Percentiles rank a stretch among this genome's conserved stretches.
Evolutionary conservation across 1,140 invertebrate species (phyloP).

Genomic region (Anagrus nilaparvatae): DNA sequence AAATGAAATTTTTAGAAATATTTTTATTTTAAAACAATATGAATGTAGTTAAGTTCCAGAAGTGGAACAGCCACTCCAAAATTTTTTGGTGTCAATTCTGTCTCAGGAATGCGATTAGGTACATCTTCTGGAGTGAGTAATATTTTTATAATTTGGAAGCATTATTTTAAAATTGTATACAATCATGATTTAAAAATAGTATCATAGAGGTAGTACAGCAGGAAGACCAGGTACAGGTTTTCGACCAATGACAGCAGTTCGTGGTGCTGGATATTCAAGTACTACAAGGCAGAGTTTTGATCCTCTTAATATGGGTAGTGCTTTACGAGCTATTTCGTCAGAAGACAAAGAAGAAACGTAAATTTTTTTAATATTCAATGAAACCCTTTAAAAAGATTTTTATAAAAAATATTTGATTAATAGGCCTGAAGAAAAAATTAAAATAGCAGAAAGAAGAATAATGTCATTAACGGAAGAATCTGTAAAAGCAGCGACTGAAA

Average conservation of each 20-base stretch:
- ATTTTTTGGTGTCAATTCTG: constrained; percentile 34
- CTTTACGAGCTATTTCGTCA: constrained; percentile 41
- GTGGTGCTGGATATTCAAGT: constrained; percentile 88
- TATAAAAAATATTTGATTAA: constrained; percentile 7
- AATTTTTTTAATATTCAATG: constrained; percentile 21
- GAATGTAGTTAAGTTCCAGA: constrained; percentile 21
- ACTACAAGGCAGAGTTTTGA: constrained; percentile 60
- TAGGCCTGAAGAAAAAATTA: constrained; percentile 78
- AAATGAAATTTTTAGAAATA: constrained; percentile 1
- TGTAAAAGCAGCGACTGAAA: constrained; percentile 39
- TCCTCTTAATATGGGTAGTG: constrained; percentile 60
- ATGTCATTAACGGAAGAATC: constrained; percentile 61
- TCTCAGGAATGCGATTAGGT: constrained; percentile 43
- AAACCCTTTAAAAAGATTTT: neutral
- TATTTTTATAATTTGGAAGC: neutral
- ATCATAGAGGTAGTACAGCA: constrained; percentile 29
- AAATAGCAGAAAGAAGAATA: constrained; percentile 69
- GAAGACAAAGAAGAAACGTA: constrained; percentile 70
- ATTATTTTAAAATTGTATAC: constrained; percentile 25
- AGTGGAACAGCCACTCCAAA: constrained; percentile 38
- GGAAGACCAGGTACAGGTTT: constrained; percentile 31
- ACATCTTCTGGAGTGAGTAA: constrained; percentile 42
- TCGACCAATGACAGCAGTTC: constrained; percentile 90
- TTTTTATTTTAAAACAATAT: constrained; percentile 4
- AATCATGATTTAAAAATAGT: constrained; percentile 23